Conservation (phyloP, 35 echinoderm and acorn worm species). For the Chiridota heheva region DNA sequence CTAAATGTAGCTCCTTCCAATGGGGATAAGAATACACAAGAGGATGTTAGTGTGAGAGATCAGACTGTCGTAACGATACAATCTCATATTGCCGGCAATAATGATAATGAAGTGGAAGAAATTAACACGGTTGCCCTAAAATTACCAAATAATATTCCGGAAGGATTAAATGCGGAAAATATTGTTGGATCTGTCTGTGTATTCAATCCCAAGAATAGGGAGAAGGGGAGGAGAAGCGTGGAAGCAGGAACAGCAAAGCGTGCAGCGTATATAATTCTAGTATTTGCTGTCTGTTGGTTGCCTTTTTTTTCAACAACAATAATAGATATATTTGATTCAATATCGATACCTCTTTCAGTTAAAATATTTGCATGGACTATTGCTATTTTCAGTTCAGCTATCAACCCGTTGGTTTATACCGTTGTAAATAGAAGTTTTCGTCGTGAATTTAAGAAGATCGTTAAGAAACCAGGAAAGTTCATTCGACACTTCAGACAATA, state of each 20-base stretch:
- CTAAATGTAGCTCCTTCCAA: no score
- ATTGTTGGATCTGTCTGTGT: conserved; percentile 73
- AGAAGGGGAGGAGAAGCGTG: conserved; percentile 49
- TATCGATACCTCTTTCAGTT: not conserved
- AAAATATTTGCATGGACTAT: conserved; percentile 40
- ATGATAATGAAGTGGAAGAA: no score
- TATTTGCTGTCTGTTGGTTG: conserved; percentile 81
- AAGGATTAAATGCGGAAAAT: not conserved
- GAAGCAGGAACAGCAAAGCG: conserved; percentile 82
- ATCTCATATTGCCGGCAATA: no score
- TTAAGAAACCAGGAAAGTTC: conserved; percentile 25
- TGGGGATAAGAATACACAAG: no score
- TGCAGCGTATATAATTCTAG: conserved; percentile 76
- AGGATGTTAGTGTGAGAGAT: no score
- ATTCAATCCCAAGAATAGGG: conserved; percentile 55
- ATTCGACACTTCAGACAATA: conserved; percentile 1
- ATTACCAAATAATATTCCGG: no score
- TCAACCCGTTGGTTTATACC: conserved; percentile 82
- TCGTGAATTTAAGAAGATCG: conserved; percentile 58
- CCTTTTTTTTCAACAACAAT: conserved; percentile 61
- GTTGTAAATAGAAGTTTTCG: conserved; percentile 73
- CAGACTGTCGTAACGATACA: no score
- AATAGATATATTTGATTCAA: not conserved
- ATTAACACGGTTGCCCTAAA: no score
- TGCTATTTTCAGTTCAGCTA: conserved; percentile 64